Conservation (phyloP, 2,888 invertebrate species). For the Phengaris arion region DNA sequence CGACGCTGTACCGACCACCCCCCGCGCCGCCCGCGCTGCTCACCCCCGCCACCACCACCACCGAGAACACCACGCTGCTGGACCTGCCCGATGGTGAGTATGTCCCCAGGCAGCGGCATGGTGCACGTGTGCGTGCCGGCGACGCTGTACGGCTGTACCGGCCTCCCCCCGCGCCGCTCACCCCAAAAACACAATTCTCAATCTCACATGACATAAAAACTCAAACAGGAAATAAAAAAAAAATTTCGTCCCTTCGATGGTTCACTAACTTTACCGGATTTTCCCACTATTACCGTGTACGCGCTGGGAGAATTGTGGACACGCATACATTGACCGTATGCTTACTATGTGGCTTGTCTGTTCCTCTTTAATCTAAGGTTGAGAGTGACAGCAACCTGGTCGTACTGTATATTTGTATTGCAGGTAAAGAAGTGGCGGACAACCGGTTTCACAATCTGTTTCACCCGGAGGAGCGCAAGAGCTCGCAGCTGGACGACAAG, state of each 20-base stretch:
- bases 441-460: conserved; percentile 68
- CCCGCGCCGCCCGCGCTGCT: conserved; percentile 56
- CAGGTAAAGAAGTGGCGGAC: conserved; percentile 41
- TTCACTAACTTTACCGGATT: no score
- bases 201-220: no score
- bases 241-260: no score
- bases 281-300: no score
- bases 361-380: no score
- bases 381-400: no score
- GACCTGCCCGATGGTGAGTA: conserved; percentile 63
- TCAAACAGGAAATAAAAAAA: no score
- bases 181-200: no score
- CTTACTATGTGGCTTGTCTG: no score
- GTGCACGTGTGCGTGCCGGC: conserved; percentile 87
- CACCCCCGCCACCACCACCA: conserved; percentile 64
- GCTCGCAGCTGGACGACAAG: conserved; percentile 59
- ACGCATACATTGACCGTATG: no score
- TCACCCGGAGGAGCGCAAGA: conserved; percentile 66
- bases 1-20: conserved; percentile 83
- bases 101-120: conserved; percentile 58
- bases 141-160: conserved; percentile 84
- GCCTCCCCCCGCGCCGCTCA: conserved; percentile 73
- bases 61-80: conserved; percentile 59
- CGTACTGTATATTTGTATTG: no score
- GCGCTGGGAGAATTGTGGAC: no score